phyloP scores from a whole-genome alignment of 2,888 invertebrate genomes.

The Lutraria lutraria region DNA sequence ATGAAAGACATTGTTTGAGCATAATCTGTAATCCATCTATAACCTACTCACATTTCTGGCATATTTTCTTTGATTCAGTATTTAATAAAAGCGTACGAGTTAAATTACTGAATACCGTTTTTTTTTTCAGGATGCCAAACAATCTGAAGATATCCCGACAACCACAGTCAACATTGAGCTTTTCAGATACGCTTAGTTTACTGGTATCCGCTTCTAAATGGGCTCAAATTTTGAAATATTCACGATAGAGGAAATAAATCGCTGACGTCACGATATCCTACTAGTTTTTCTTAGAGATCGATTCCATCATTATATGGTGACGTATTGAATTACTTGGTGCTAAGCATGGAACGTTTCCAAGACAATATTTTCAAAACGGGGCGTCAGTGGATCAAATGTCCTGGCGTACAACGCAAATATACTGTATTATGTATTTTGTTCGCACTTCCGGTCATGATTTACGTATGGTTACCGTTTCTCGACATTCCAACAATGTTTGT shows the following conservation, averaged over 20 bases:
- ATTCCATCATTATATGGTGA: background rate
- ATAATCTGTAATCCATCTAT: background rate
- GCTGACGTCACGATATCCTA: background rate
- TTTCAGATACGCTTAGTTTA: background rate
- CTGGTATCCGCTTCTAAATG: background rate
- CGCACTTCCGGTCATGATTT: constrained; percentile 15
- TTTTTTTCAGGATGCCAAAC: background rate
- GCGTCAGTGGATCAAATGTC: background rate
- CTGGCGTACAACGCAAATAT: background rate
- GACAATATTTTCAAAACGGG: background rate
- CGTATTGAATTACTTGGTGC: background rate
- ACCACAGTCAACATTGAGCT: background rate
- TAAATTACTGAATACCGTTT: background rate
- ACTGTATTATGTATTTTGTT: background rate
- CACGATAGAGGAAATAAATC: background rate
- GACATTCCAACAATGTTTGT: background rate
- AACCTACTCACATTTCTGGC: background rate
- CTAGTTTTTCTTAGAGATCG: no score
- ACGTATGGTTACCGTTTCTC: constrained; percentile 6
- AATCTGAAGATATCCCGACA: background rate
- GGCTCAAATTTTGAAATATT: background rate
- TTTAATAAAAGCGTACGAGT: background rate
- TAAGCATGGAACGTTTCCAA: background rate
- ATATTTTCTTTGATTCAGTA: background rate
- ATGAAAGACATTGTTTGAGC: background rate